These are phyloP conservation scores for Chrysocyon brachyurus DNA, from an alignment of 2,797 vertebrate species.

Conservation along the genomic window DNA sequence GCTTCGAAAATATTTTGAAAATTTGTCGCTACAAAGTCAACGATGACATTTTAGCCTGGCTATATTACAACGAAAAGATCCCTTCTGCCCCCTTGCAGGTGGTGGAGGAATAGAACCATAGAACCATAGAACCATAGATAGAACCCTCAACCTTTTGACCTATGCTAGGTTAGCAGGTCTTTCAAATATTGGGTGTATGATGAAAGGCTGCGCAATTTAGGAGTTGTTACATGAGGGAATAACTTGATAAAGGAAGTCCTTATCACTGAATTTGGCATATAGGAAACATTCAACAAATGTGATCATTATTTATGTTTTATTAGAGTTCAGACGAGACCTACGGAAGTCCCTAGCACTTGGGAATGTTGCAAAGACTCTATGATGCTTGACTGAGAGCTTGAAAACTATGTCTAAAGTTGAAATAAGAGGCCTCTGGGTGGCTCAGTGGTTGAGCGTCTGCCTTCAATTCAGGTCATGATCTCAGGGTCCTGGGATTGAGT, in stretches of 20 bases:
- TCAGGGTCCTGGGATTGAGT: too few relatives aligned
- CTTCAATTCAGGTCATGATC: too few relatives aligned
- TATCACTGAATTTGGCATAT: background rate
- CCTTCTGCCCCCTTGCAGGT: background rate
- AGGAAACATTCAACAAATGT: background rate
- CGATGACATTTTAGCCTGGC: background rate
- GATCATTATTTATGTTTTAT: background rate
- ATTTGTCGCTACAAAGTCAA: background rate
- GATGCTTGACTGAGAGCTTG: background rate
- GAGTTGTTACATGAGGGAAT: background rate
- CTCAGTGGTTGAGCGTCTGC: too few relatives aligned
- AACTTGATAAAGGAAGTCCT: background rate
- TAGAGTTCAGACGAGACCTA: background rate
- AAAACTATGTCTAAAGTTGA: background rate
- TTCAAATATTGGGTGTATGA: background rate
- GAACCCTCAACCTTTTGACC: background rate
- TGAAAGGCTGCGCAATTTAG: background rate
- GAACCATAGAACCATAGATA: background rate
- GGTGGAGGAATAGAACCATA: background rate
- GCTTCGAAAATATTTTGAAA: background rate
- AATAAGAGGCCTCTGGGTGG: background rate
- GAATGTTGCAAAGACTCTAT: background rate
- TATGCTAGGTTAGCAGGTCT: background rate
- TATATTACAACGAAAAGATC: background rate
- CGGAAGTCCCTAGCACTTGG: background rate